A percentile compares a stretch with the other conserved stretches of the same genome.
Evolutionary conservation across 2,797 vertebrate species (phyloP).

Genomic region (Fratercula arctica): DNA sequence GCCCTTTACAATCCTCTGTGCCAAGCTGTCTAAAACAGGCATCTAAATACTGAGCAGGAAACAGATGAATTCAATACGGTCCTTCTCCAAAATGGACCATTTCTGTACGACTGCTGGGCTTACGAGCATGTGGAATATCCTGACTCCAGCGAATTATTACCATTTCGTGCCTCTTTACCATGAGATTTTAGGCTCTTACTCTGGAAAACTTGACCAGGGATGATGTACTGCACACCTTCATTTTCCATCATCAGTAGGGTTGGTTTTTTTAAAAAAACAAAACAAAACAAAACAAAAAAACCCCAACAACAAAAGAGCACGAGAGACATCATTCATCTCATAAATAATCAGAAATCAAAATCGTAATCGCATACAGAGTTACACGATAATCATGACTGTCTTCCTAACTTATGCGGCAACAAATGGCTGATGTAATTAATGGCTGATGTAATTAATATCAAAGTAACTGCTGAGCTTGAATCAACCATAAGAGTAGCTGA

Average conservation of each 20-base stretch:
- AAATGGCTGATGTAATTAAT: not conserved
- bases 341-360: not conserved
- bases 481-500: not conserved
- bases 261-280: not conserved
- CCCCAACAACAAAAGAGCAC: not conserved
- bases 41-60: not conserved
- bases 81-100: not conserved
- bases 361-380: not conserved
- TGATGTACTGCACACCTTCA: not conserved
- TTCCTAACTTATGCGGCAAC: not conserved
- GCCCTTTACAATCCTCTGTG: not conserved
- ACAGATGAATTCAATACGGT: not conserved
- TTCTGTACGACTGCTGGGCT: not conserved
- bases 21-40: not conserved
- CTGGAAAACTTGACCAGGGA: not conserved
- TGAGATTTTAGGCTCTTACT: not conserved
- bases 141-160: not conserved
- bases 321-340: not conserved
- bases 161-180: not conserved
- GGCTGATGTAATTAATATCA: not conserved
- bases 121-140: not conserved
- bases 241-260: not conserved
- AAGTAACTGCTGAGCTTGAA: not conserved
- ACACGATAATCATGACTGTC: not conserved
- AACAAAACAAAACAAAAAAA: not conserved